Base-by-base conservation (phyloP, 2,888 invertebrate species). In the Eretmocerus hayati region DNA sequence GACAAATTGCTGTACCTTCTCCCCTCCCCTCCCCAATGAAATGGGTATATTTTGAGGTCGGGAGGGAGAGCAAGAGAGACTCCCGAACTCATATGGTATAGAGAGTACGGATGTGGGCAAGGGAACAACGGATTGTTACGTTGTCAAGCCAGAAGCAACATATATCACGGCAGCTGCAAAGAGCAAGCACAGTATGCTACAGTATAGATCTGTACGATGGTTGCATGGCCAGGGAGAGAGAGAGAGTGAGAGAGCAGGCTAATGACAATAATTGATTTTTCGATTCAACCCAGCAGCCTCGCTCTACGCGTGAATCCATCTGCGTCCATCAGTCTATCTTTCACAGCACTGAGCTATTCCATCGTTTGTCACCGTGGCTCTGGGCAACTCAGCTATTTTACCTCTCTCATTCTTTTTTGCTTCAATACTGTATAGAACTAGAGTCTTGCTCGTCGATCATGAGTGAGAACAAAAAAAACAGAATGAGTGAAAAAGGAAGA, bases 1-100 rank as follows among this genome's bases (percentile, higher is more conserved):
- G 69, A 69, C 69, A 69, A 69, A 69, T 69, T 66, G 65, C 63
- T n/a, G n/a, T n/a, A n/a, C n/a, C n/a, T n/a, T n/a, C n/a, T n/a
- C n/a, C n/a, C n/a, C n/a, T n/a, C n/a, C 60, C 57, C 56, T 61
- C 61, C 63, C 61, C 64, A 65, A 69, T 65, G 65, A 60, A 58
- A 62, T 59, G 64, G 68, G n/a, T n/a, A n/a, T 65, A 67, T 67
- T 66, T 62, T 58, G 65, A 62, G 62, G 58, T 58, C 57, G 59
- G 49, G 49, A 43, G 40, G 31, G 45, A 48, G n/a, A n/a, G n/a
- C n/a, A n/a, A n/a, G 37, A 46, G 52, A 45, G 36, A 35, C 44
- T 33, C 39, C 9, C 32, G 22, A 13, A 32, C 19, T 40, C 52
- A 49, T 32, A n/a, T 32, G 20, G 18, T 13, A 32, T 32, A 31